Evolutionary conservation across 2,888 invertebrate species (phyloP).

Genomic region (Melanophora roralis): DNA sequence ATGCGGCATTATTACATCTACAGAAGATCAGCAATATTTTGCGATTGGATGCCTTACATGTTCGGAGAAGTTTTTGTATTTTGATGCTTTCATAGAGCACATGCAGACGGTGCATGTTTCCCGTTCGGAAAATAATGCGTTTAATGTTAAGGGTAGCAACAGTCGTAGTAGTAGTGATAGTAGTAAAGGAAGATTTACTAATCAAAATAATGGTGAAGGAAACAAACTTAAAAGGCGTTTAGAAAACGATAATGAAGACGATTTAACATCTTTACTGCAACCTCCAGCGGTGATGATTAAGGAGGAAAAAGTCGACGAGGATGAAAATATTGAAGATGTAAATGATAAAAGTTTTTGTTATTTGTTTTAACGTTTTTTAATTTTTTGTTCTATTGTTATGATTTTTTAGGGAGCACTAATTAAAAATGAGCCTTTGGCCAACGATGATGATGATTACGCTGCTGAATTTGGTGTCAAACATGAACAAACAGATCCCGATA

Average conservation of each 20-base stretch:
- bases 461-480: constrained; percentile 65
- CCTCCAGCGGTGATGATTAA: constrained; percentile 72
- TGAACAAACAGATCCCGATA: constrained; percentile 67
- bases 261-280: constrained; percentile 69
- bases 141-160: constrained; percentile 9
- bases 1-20: constrained; percentile 73
- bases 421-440: constrained; percentile 50
- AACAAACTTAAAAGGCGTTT: constrained; percentile 46
- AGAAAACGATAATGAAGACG: constrained; percentile 67
- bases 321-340: constrained; percentile 47
- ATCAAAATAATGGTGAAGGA: constrained; percentile 29
- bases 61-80: constrained; percentile 73
- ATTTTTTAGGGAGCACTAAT: constrained; percentile 43
- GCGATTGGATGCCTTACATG: constrained; percentile 70
- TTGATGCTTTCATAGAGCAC: constrained; percentile 73
- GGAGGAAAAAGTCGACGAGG: constrained; percentile 62
- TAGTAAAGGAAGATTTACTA: constrained; percentile 4
- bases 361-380: neutral
- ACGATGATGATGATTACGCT: constrained; percentile 57
- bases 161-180: neutral
- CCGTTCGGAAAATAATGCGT: constrained; percentile 43
- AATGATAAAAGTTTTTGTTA: too few species aligned
- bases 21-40: constrained; percentile 73
- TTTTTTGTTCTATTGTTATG: neutral
- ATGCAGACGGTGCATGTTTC: constrained; percentile 71